phyloP scores from a whole-genome alignment of 2,113 vertebrate genomes.

The Lepus americanus region DNA sequence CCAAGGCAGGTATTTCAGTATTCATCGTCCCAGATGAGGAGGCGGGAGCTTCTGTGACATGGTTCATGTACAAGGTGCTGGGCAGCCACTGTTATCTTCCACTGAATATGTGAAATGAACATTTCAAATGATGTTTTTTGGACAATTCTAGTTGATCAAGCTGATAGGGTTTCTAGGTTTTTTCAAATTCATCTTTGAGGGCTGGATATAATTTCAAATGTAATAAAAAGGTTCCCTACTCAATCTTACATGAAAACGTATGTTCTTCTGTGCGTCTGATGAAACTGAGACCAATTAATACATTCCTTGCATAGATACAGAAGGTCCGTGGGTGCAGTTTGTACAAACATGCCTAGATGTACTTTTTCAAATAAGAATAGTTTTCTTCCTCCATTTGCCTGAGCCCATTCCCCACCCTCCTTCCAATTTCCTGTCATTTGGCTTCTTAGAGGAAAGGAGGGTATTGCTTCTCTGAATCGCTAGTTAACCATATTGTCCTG shows the following conservation, averaged over 20 bases:
- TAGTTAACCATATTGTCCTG: constrained; percentile 59
- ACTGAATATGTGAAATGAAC: constrained; percentile 58
- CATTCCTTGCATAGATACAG: constrained; percentile 74
- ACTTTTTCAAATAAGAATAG: constrained; percentile 80
- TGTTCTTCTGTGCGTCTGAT: constrained; percentile 69
- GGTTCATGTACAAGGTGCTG: background rate
- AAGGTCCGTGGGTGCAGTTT: constrained; percentile 81
- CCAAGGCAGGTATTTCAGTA: background rate
- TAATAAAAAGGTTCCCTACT: constrained; percentile 70
- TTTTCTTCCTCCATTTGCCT: constrained; percentile 74
- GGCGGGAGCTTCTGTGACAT: background rate
- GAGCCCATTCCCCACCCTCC: constrained; percentile 48
- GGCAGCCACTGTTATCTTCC: constrained; percentile 24
- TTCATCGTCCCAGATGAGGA: constrained; percentile 54
- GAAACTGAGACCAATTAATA: constrained; percentile 83
- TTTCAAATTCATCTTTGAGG: constrained; percentile 52
- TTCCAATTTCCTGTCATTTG: constrained; percentile 78
- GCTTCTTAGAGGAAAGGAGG: constrained; percentile 51
- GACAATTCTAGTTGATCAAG: constrained; percentile 57
- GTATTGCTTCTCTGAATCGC: constrained; percentile 53
- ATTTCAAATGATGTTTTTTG: constrained; percentile 61
- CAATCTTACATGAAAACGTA: constrained; percentile 78
- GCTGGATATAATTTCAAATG: constrained; percentile 66
- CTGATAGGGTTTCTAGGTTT: constrained; percentile 34
- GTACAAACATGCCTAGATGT: constrained; percentile 80